Conservation (phyloP, 2,113 vertebrate species). For the Nansenia antarctica region DNA sequence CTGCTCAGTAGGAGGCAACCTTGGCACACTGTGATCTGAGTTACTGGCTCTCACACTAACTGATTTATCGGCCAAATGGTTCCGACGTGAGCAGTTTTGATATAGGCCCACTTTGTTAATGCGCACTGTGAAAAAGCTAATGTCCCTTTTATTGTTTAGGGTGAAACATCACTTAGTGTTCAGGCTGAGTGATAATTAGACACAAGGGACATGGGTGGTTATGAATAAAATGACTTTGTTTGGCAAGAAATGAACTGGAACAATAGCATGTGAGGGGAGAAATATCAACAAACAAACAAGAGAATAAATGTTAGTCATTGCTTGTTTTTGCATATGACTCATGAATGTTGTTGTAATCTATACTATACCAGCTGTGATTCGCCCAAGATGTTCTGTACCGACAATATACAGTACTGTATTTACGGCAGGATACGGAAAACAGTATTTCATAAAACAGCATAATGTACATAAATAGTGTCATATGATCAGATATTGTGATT, state of each 20-base stretch:
- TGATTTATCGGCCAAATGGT: constrained; percentile 73
- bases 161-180: constrained; percentile 50
- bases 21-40: constrained; percentile 64
- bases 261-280: constrained; percentile 43
- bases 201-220: constrained; percentile 59
- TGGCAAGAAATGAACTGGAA: constrained; percentile 60
- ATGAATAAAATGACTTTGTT: constrained; percentile 68
- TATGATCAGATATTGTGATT: too few species aligned
- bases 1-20: constrained; percentile 60
- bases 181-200: constrained; percentile 60
- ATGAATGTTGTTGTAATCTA: neutral
- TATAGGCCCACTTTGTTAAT: constrained; percentile 33
- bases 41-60: constrained; percentile 51
- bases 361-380: too few species aligned
- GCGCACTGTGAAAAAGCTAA: constrained; percentile 49
- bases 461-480: too few species aligned
- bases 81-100: constrained; percentile 49
- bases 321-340: neutral
- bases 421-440: too few species aligned
- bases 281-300: constrained; percentile 42
- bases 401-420: too few species aligned
- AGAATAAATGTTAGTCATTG: constrained; percentile 26
- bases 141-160: constrained; percentile 59
- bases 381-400: too few species aligned
- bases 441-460: too few species aligned